Evolutionary conservation across 2,113 vertebrate genomes (phyloP).

Genomic region (Pontoporia blainvillei): DNA sequence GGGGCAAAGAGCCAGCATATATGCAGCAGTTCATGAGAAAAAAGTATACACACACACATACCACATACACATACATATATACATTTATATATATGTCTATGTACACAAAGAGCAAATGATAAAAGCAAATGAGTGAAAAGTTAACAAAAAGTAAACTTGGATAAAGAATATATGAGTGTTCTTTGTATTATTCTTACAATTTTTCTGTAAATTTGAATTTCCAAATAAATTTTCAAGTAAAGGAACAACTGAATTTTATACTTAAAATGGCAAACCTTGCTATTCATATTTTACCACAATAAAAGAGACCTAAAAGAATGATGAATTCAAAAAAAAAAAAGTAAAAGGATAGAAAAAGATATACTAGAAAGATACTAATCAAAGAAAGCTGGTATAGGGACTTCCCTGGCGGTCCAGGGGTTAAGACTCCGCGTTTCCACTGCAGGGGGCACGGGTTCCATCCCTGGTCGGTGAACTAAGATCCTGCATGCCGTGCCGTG

Average conservation of each 20-base stretch:
- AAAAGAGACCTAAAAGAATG: background rate
- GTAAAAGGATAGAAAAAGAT: background rate
- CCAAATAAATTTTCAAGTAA: background rate
- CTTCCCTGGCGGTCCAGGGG: too few species aligned
- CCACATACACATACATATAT: background rate
- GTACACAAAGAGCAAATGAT: background rate
- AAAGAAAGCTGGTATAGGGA: background rate
- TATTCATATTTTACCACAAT: background rate
- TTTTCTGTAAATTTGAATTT: conserved; percentile 10
- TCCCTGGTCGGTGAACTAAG: too few species aligned
- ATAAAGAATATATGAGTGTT: background rate
- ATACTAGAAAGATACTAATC: background rate
- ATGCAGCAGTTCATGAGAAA: background rate
- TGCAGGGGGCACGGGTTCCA: too few species aligned
- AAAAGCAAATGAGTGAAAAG: background rate
- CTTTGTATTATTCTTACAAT: background rate
- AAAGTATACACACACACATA: background rate
- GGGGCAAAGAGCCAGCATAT: background rate
- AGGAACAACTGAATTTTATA: background rate
- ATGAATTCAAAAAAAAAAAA: background rate
- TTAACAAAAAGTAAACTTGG: background rate
- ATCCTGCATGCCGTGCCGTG: too few species aligned
- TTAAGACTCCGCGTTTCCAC: too few species aligned
- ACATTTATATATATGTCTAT: background rate
- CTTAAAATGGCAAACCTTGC: background rate